Base-by-base conservation (phyloP, 1,140 invertebrate genomes). In the Drosophila mauritiana region DNA sequence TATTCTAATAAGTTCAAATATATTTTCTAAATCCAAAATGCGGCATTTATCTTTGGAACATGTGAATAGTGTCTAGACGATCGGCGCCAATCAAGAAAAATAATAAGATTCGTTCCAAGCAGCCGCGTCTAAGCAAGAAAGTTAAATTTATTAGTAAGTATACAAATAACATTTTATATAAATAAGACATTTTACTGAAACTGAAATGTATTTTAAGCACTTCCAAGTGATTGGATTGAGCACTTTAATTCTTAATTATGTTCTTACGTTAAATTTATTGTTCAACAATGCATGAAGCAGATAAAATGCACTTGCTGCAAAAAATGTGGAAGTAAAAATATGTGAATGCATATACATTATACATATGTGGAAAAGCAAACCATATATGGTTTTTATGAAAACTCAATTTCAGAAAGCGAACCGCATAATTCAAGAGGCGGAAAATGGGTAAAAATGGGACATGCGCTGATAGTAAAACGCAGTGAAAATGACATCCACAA, bases 111-210 rank as follows among this genome's bases (percentile, higher is more conserved):
- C 92, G 92, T 49, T 94, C 94, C 57, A 94, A 94, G 91, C 94
- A 96, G 91, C 94, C 94, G 55, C 94, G 96, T 92, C 96, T 96
- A 90, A 96, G 96, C 49, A 97, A 97, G 94, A 97, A 97, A 94
- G 96, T 97, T 51, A 96, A 97, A 94, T 97, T 97, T 92, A 96
- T 97, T 93, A 96, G 96, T 97, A 94, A 97, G 96, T 97, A 94
- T 42, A 52, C n/a, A 20, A 37, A 25, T 13, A 22, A 22, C 2
- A 22, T 22, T 2, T 13, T 5, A 13, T 39, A 22, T 6, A 43
- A 25, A 13, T 46, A 12, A 46, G 13, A 46, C 15, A 39, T 4
- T n/a, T 31, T 31, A 31, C 8, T 31, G 1, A 2, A 31, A 31
- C 6, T 31, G 2, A 8, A 31, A 8, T 31, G 7, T 10, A 31